Evolutionary conservation across 2,888 invertebrate species (phyloP).

Genomic region (Acanthoscelides obtectus): DNA sequence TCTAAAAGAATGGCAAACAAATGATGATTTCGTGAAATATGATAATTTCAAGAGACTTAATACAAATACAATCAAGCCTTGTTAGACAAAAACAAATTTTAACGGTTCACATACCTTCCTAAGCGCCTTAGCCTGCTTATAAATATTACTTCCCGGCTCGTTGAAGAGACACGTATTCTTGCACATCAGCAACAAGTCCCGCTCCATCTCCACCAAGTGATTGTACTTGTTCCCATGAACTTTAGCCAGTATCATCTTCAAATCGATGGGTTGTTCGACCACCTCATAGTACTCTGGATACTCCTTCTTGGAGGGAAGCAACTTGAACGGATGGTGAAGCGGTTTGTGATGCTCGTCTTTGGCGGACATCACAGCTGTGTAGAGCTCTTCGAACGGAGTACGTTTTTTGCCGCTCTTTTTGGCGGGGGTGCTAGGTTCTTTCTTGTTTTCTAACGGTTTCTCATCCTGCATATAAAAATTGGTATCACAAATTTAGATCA

Average conservation of each 20-base stretch:
- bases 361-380: slow-evolving; percentile 83
- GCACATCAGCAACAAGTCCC: slow-evolving; percentile 85
- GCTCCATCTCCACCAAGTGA: slow-evolving; percentile 76
- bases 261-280: slow-evolving; percentile 90
- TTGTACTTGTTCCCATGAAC: slow-evolving; percentile 82
- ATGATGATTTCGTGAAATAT: too few species aligned
- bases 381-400: slow-evolving; percentile 81
- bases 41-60: too few species aligned
- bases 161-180: slow-evolving; percentile 95
- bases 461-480: slow-evolving; percentile 7
- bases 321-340: slow-evolving; percentile 81
- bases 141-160: slow-evolving; percentile 94
- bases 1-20: too few species aligned
- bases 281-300: slow-evolving; percentile 96
- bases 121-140: slow-evolving; percentile 87
- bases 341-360: slow-evolving; percentile 77
- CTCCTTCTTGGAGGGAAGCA: slow-evolving; percentile 85
- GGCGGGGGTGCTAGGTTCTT: slow-evolving; percentile 40
- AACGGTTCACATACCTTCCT: too few species aligned
- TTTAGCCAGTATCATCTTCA: slow-evolving; percentile 87
- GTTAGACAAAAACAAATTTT: too few species aligned
- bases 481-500: too few species aligned
- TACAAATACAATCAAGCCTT: too few species aligned
- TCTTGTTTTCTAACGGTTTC: slow-evolving; percentile 31
- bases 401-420: slow-evolving; percentile 39